Evolutionary conservation across 1,140 invertebrate genomes (phyloP), one percentile per base, ranked within the genome.

Genomic region (Oedothorax gibbosus): DNA sequence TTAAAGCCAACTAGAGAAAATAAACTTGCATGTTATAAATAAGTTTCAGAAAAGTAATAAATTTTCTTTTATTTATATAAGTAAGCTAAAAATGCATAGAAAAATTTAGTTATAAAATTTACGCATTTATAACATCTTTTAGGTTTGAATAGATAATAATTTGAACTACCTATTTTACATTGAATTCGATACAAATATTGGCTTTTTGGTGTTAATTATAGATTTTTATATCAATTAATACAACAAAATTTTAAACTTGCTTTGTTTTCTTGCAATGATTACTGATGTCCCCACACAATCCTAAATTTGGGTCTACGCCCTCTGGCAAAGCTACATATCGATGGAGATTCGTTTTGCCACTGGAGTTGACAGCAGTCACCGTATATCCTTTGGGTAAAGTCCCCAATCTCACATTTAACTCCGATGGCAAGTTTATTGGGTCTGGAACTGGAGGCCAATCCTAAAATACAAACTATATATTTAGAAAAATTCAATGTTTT

Each of bases 361-460:
- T 12, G 9, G 54, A 35, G 15, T 49, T 57, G 9, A 11, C 57
- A 15, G 62, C 53, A 18, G 72, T 50, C 18, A 85, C 75, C 0
- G 82, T 85, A 14, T 85, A 85, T 3, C 82, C 82, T 51, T 49
- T 66, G 3, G 75, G 64, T 15, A 69, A 65, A 51, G 72, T 77
- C 18, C 82, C 82, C 8, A 85, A 50, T 1, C 60, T 18, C 10
- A 85, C 9, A 60, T 85, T 65, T 49, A 85, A 49, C 14, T 76
- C 75, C 4, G 82, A 85, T 20, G 65, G 60, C 8, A 72, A 57
- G 57, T 12, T 57, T 20, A 60, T 66, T 2, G 73, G 82, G 62
- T 85, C 65, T 14, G 82, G 82, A 7, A 60, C 53, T 1, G 82
- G 82, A 20, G 82, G 82, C 82, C 82, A 85, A 49, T 85, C 82